Percentiles rank a stretch among this genome's conserved stretches.
Evolutionary conservation across 2,797 vertebrate species (phyloP).

Genomic region (Tamandua tetradactyla): DNA sequence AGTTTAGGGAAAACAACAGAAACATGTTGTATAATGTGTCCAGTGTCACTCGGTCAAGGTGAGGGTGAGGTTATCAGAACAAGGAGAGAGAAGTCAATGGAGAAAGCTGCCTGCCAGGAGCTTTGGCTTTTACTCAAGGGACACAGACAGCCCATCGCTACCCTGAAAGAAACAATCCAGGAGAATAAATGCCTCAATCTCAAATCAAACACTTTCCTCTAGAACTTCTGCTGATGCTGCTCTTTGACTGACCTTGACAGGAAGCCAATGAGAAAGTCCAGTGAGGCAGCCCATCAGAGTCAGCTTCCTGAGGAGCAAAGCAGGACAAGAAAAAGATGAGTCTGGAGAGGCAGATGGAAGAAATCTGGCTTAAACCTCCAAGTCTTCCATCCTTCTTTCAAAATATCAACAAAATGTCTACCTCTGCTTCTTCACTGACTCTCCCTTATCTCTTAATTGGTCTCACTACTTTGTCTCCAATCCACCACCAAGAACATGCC

Average conservation of each 20-base stretch:
- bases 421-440: neutral
- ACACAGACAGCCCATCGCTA: neutral
- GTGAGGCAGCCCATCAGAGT: neutral
- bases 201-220: neutral
- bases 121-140: neutral
- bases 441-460: neutral
- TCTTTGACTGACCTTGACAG: neutral
- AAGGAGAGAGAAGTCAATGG: neutral
- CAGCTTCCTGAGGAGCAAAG: neutral
- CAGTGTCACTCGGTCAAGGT: neutral
- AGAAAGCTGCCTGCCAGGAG: neutral
- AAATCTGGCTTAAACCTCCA: too few species aligned
- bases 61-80: neutral
- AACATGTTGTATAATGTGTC: neutral
- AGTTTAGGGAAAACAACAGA: neutral
- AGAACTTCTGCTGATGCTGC: neutral
- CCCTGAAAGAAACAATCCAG: neutral
- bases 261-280: neutral
- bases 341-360: neutral
- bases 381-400: too few species aligned
- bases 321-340: neutral
- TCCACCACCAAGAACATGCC: fast-evolving
- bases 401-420: neutral
- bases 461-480: neutral
- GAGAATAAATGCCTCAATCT: neutral